Base-by-base conservation (phyloP, 2,888 invertebrate genomes). In the Xanthia togata region DNA sequence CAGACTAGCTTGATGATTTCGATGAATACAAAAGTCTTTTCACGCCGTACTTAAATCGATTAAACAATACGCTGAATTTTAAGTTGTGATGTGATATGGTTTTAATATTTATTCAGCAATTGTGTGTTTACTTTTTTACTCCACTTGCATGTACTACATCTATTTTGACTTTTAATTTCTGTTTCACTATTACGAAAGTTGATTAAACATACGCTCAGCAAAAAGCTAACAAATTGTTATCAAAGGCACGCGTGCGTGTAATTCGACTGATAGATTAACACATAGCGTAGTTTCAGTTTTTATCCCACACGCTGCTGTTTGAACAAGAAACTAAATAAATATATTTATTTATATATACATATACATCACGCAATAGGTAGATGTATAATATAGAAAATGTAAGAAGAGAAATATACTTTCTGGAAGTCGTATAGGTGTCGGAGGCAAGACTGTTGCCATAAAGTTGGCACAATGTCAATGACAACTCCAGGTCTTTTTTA, bases 191-290 rank as follows among this genome's bases (percentile, higher is more conserved):
- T 62, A 59, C 73, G 69, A 84, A 83, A 73, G 85, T 83, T 70
- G 69, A 71, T 71, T 20, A 50, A 75, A 75, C 44, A 62, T 9
- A 67, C 35, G n/a, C 50, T 67, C 35, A 6, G 75, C 67, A 84
- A 84, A 69, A 69, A 73, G 20, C 26, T 59, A 59, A 70, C 50
- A 65, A 73, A 70, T 72, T 63, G 60, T n/a, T 60, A 74, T 83
- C 50, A 73, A 68, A 77, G 17, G 38, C 85, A 63, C 35, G 76
- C 73, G 85, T 83, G 83, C 82, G 82, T 77, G 69, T 83, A 81
- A 81, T 81, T 59, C 50, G n/a, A 55, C 77, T 81, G 64, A 84
- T 47, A 76, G 69, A 84, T 83, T 84, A 83, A 81, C 70, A 76
- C 73, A 73, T 31, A 73, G 59, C 53, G n/a, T n/a, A 77, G 67